These are phyloP conservation scores for Thamnophis elegans DNA, from an alignment of 2,797 vertebrate species.

Conservation along the genomic window DNA sequence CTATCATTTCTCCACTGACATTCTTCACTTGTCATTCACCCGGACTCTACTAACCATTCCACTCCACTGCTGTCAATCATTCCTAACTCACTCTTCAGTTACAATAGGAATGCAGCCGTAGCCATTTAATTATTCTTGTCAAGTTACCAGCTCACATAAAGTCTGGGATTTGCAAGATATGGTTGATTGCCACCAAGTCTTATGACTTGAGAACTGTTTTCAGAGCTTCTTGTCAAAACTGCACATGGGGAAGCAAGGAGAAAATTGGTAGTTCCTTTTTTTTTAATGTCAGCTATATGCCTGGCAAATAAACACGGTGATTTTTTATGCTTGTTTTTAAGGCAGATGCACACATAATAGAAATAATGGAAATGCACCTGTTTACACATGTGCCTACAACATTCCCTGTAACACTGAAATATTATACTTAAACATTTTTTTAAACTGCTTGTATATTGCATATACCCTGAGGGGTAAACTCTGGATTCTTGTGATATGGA, in stretches of 20 bases:
- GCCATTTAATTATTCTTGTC: not conserved
- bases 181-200: not conserved
- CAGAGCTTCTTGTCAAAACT: not conserved
- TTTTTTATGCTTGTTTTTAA: not conserved
- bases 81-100: not conserved
- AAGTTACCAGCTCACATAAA: not conserved
- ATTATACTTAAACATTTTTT: not conserved
- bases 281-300: not conserved
- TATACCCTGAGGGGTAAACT: not conserved
- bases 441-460: not conserved
- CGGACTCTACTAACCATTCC: not conserved
- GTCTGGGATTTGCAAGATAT: not conserved
- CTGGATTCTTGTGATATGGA: not conserved
- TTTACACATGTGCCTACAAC: not conserved
- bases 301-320: not conserved
- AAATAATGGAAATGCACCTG: not conserved
- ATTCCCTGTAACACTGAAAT: not conserved
- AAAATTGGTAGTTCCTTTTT: not conserved
- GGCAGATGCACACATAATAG: not conserved
- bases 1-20: not conserved
- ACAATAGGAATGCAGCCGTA: not conserved
- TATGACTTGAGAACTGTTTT: not conserved
- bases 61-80: not conserved
- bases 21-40: not conserved
- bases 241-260: not conserved